Percentiles rank a stretch among this genome's conserved stretches.
These are phyloP conservation scores for Schrankia costaestrigalis DNA, from an alignment of 2,888 invertebrate genomes.

Conservation along the genomic window DNA sequence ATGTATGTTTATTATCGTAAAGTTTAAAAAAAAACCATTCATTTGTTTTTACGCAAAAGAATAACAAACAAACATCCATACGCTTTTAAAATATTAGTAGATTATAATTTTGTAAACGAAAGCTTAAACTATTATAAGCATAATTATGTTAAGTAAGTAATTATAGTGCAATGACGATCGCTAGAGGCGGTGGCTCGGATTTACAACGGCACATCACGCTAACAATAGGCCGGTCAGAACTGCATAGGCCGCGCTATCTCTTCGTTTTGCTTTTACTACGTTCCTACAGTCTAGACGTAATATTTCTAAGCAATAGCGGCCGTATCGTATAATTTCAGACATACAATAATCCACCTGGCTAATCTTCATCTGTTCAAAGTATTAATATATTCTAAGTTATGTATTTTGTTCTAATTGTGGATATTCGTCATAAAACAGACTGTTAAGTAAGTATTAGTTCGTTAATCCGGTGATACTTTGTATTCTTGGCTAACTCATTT, in stretches of 20 bases:
- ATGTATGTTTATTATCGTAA: no score
- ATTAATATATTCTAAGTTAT: no score
- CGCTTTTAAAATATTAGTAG: no score
- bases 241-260: slow-evolving; percentile 43
- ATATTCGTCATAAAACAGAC: no score
- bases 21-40: no score
- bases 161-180: slow-evolving; percentile 53
- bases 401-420: no score
- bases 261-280: slow-evolving; percentile 64
- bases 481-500: no score
- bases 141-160: slow-evolving; percentile 68
- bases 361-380: no score
- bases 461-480: no score
- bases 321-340: slow-evolving; percentile 48
- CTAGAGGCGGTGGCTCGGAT: slow-evolving; percentile 51
- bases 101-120: slow-evolving; percentile 41
- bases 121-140: slow-evolving; percentile 52
- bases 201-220: slow-evolving; percentile 67
- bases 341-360: slow-evolving; percentile 13
- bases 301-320: slow-evolving; percentile 62
- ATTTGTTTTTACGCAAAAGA: no score
- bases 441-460: no score
- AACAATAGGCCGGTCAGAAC: slow-evolving; percentile 67
- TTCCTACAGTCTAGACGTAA: slow-evolving; percentile 75
- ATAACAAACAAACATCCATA: no score